Conservation (phyloP, 2,888 invertebrate species). For the Athrips mouffetella region DNA sequence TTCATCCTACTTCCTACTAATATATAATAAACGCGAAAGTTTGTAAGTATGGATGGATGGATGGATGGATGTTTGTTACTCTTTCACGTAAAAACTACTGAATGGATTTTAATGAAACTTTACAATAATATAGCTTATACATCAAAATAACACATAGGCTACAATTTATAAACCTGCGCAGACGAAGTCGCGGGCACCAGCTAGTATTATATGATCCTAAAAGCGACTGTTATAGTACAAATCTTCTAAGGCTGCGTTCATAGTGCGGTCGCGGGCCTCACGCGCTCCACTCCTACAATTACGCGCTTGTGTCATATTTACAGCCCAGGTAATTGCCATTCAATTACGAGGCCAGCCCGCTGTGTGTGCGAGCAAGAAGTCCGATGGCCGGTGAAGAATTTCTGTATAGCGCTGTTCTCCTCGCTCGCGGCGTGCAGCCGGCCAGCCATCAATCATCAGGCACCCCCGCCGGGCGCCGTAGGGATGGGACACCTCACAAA, state of each 20-base stretch:
- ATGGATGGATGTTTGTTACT: too few species aligned
- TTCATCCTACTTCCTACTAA: too few species aligned
- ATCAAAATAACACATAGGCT: too few species aligned
- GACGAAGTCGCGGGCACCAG: too few species aligned
- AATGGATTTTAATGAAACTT: too few species aligned
- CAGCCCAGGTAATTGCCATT: conserved; percentile 79
- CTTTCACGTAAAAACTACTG: too few species aligned
- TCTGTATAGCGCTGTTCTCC: conserved; percentile 34
- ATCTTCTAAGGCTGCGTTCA: conserved; percentile 53
- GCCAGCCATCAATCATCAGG: conserved; percentile 74
- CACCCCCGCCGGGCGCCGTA: conserved; percentile 68
- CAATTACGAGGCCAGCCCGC: conserved; percentile 72
- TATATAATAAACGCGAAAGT: too few species aligned
- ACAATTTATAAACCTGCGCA: too few species aligned
- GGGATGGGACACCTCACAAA: conserved; percentile 72
- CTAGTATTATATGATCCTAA: too few species aligned
- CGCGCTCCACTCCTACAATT: conserved; percentile 74
- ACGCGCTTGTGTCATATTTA: conserved; percentile 79
- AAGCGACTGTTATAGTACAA: not conserved
- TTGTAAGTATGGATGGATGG: too few species aligned
- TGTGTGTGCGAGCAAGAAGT: conserved; percentile 51
- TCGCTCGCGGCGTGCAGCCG: conserved; percentile 56
- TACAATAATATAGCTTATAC: too few species aligned
- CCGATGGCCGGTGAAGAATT: conserved; percentile 28
- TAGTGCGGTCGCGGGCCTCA: conserved; percentile 64